These are phyloP conservation scores for Cygnus atratus DNA, from an alignment of 2,113 vertebrate genomes.

Conservation along the genomic window DNA sequence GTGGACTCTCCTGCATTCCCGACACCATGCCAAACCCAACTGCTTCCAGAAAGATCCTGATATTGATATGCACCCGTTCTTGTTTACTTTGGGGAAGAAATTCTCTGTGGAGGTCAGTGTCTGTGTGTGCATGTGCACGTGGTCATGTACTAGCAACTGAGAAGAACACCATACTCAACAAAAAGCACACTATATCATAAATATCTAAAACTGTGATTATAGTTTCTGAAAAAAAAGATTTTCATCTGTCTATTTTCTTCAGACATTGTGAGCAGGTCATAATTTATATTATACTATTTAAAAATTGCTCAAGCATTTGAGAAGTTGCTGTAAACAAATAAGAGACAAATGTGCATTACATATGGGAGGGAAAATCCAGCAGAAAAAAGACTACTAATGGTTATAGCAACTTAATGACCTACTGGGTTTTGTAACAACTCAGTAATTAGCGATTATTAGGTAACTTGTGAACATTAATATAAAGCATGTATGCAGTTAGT, in stretches of 20 bases:
- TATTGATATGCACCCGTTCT: conserved; percentile 70
- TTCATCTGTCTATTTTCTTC: not conserved
- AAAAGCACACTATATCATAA: rapidly evolving
- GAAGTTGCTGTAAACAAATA: not conserved
- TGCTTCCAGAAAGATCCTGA: conserved; percentile 78
- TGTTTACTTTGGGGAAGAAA: conserved; percentile 72
- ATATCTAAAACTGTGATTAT: not conserved
- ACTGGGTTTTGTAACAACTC: not conserved
- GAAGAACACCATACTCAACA: not conserved
- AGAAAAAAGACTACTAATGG: not conserved
- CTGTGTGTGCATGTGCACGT: rapidly evolving
- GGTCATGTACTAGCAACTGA: not conserved
- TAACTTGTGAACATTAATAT: not conserved
- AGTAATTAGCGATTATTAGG: not conserved
- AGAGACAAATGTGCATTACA: rapidly evolving
- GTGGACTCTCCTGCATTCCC: conserved; percentile 77
- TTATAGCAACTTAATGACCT: not conserved
- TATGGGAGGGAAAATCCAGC: not conserved
- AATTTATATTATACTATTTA: not conserved
- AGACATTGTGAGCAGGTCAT: not conserved
- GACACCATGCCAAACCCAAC: conserved; percentile 78
- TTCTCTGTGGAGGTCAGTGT: conserved; percentile 79
- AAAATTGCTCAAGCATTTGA: not conserved
- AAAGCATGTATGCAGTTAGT: not conserved
- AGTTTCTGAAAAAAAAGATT: not conserved